Evolutionary conservation across 2,888 invertebrate species (phyloP).

Genomic region (Leptopilina drosophilae): DNA sequence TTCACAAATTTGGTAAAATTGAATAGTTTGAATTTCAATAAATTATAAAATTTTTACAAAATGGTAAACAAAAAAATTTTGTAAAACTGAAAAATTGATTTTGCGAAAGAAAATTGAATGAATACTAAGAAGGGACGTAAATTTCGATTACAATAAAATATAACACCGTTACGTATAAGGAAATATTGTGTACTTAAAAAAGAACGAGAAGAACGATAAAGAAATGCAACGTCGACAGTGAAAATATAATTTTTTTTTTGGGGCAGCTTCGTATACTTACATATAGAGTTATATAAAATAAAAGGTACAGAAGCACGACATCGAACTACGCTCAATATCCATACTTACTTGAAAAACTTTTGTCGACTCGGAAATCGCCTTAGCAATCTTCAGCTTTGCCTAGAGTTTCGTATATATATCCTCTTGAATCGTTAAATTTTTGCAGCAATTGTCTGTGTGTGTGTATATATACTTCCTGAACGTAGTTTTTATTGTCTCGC

Average conservation of each 20-base stretch:
- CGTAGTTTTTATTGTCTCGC: slow-evolving; percentile 42
- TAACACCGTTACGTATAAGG: slow-evolving; percentile 34
- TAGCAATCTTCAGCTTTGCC: slow-evolving; percentile 33
- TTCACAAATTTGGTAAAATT: not conserved
- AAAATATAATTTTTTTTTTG: slow-evolving; percentile 1
- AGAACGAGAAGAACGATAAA: slow-evolving; percentile 23
- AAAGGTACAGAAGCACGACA: slow-evolving; percentile 50
- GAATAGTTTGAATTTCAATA: not conserved
- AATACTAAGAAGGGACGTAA: not conserved
- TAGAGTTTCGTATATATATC: slow-evolving; percentile 6
- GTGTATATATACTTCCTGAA: slow-evolving; percentile 26
- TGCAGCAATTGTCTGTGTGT: not conserved
- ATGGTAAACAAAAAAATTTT: not conserved
- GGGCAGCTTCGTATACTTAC: slow-evolving; percentile 31
- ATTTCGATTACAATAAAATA: slow-evolving; percentile 17
- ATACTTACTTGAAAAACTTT: slow-evolving; percentile 58
- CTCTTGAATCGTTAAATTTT: slow-evolving; percentile 20
- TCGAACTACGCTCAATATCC: slow-evolving; percentile 55
- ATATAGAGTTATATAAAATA: slow-evolving; percentile 30
- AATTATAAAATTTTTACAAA: not conserved
- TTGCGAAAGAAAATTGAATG: not conserved
- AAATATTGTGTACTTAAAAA: slow-evolving; percentile 16
- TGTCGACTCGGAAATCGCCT: slow-evolving; percentile 50
- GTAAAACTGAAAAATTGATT: slow-evolving; percentile 33
- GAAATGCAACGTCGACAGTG: slow-evolving; percentile 39